Conservation (phyloP, 2,113 vertebrate genomes). For the Corythaixoides concolor region DNA sequence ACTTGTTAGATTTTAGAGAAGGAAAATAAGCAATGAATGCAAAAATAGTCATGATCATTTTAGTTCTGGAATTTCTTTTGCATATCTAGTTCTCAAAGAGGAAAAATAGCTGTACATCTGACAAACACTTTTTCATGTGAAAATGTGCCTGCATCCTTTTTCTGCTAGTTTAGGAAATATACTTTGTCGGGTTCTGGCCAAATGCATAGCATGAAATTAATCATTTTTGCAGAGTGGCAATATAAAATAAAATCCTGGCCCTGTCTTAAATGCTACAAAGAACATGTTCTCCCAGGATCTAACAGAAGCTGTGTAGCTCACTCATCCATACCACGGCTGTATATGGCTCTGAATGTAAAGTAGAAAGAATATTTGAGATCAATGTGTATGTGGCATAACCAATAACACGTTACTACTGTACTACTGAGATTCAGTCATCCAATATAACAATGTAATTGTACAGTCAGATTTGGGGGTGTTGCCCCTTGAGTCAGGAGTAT, state of each 20-base stretch:
- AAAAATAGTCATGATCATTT: background rate
- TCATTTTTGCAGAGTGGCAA: background rate
- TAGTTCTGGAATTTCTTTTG: background rate
- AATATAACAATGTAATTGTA: background rate
- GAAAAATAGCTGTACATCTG: background rate
- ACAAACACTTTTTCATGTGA: background rate
- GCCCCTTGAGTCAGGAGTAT: background rate
- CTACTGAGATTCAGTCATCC: background rate
- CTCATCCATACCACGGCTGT: rapidly evolving
- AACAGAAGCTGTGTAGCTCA: background rate
- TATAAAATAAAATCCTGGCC: background rate
- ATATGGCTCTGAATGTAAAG: background rate
- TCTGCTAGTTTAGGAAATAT: background rate
- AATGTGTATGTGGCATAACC: background rate
- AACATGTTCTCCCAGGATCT: background rate
- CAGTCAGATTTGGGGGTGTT: background rate
- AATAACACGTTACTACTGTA: background rate
- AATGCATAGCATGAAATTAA: background rate
- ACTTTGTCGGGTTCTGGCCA: background rate
- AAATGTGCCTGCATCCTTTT: background rate
- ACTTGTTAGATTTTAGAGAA: background rate
- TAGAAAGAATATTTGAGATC: background rate
- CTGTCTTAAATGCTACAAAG: background rate
- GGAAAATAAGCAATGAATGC: background rate
- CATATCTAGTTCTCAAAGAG: background rate